Conservation (phyloP, 2,797 vertebrate genomes). For the Muscicapa comitata region DNA sequence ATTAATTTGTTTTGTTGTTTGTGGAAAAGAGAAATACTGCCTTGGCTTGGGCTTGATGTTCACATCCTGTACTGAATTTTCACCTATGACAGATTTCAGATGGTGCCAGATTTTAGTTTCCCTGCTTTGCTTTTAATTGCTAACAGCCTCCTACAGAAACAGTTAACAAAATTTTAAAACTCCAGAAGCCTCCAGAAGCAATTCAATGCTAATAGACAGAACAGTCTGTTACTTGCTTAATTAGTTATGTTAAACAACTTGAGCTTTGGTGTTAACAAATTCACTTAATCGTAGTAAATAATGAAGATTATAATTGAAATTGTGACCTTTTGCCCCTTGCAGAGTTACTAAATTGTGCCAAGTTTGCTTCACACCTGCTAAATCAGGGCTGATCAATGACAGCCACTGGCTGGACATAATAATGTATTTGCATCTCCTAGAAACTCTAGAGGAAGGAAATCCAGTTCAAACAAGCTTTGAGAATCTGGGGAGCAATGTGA, state of each 20-base stretch:
- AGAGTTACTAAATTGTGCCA: neutral
- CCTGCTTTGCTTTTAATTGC: neutral
- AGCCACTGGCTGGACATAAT: neutral
- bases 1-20: neutral
- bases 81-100: neutral
- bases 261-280: conserved; percentile 45
- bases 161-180: neutral
- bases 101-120: neutral
- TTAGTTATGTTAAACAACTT: conserved; percentile 46
- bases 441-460: neutral
- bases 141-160: neutral
- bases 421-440: neutral
- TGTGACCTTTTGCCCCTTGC: conserved; percentile 10
- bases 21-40: neutral
- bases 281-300: conserved; percentile 46
- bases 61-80: neutral
- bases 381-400: conserved; percentile 26
- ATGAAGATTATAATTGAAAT: conserved; percentile 55
- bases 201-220: neutral
- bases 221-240: conserved; percentile 32
- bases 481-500: neutral
- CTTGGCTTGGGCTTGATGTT: neutral
- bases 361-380: conserved; percentile 15
- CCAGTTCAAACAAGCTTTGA: neutral
- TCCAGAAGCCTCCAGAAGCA: neutral